Conservation (phyloP, 2,888 invertebrate species). For the Pterostichus madidus region DNA sequence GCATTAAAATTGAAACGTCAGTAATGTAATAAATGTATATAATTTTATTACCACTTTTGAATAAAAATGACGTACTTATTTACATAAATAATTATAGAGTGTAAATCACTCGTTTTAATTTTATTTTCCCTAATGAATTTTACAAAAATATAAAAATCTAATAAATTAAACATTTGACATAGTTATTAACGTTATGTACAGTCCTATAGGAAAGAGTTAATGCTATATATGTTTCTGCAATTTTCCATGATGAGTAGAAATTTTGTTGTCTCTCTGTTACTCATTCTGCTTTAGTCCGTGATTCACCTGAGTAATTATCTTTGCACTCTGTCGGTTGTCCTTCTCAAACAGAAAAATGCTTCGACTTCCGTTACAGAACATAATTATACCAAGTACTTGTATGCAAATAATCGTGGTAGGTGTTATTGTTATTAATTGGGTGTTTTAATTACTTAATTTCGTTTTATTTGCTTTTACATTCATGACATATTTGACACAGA, state of each 20-base stretch:
- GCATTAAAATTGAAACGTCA: too few relatives aligned
- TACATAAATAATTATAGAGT: too few relatives aligned
- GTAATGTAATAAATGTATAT: too few relatives aligned
- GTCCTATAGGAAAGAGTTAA: too few relatives aligned
- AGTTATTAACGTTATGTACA: too few relatives aligned
- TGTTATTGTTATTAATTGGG: conserved; percentile 14
- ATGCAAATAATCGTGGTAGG: conserved; percentile 46
- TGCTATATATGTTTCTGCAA: too few relatives aligned
- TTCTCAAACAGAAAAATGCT: conserved; percentile 53
- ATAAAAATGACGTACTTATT: too few relatives aligned
- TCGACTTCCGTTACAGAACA: conserved; percentile 47
- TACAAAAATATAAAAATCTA: too few relatives aligned
- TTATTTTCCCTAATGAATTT: too few relatives aligned
- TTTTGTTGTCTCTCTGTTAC: conserved; percentile 32
- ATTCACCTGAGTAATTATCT: conserved; percentile 49
- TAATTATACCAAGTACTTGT: conserved; percentile 51
- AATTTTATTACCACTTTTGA: too few relatives aligned
- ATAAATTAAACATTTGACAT: too few relatives aligned
- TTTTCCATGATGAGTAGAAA: conserved; percentile 43
- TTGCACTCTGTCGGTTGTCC: conserved; percentile 19
- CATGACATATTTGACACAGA: neutral
- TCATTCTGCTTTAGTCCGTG: conserved; percentile 25
- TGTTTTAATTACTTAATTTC: conserved; percentile 20
- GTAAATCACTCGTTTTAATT: too few relatives aligned
- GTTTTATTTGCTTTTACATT: neutral